Conservation (phyloP, 1,140 invertebrate species). For the Drosophila teissieri region DNA sequence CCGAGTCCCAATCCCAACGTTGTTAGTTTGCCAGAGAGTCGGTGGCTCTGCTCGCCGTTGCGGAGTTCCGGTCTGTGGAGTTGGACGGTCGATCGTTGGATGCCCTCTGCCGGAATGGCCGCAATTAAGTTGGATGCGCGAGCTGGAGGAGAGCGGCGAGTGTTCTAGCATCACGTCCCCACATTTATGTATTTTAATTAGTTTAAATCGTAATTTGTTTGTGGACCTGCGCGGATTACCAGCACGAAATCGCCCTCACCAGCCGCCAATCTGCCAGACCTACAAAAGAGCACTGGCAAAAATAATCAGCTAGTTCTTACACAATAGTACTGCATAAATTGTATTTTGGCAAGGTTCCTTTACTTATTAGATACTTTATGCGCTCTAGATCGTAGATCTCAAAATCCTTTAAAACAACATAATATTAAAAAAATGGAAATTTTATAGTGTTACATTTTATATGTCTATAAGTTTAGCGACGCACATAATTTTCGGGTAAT, state of each 20-base stretch:
- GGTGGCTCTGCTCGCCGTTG: conserved; percentile 52
- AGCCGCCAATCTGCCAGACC: conserved; percentile 14
- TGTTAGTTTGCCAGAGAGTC: conserved; percentile 24
- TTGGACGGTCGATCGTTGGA: conserved; percentile 34
- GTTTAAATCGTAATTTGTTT: conserved; percentile 57
- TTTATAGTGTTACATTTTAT: no score
- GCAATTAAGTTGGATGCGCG: conserved; percentile 60
- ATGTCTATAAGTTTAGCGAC: not conserved
- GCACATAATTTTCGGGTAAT: conserved; percentile 57
- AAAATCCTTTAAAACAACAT: no score
- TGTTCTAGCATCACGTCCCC: conserved; percentile 37
- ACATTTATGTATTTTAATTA: conserved; percentile 72
- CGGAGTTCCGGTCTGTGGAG: conserved; percentile 68
- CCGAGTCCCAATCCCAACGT: conserved; percentile 4
- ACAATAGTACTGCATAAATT: not conserved
- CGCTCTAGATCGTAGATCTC: no score
- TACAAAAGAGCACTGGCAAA: conserved; percentile 7
- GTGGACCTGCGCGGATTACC: conserved; percentile 25
- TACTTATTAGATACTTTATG: no score
- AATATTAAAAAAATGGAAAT: no score
- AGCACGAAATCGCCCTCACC: conserved; percentile 26
- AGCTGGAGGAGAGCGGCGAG: conserved; percentile 7
- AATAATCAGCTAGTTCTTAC: not conserved
- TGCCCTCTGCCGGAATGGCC: conserved; percentile 26
- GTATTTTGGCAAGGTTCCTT: no score